Base-by-base conservation (phyloP, 2,888 invertebrate genomes). In the Lydus trimaculatus region DNA sequence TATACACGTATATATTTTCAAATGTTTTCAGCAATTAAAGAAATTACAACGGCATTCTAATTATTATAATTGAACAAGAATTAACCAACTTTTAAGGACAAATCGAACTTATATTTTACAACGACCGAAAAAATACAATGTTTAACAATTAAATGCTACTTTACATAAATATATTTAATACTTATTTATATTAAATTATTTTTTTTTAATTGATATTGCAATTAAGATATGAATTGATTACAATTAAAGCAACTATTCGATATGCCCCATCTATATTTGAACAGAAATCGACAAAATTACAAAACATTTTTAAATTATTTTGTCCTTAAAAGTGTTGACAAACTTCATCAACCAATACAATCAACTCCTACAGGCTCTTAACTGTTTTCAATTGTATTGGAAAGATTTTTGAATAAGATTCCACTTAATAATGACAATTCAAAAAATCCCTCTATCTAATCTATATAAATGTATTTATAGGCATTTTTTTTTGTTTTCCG, bases 1-100 rank as follows among this genome's bases (percentile, higher is more conserved):
- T 79, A 81, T 79, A 77, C 61, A 65, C 66, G 63, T 70, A 70
- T 58, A 58, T 62, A 33, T 70, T 63, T 67, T 20, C 48, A 20
- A 48, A 48, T 5, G 7, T 48, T 17, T 17, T 48, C 20, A 48
- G 20, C 48, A 48, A 63, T 48, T 61, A 39, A 36, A 66, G 36
- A 64, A 63, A 58, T 67, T 63, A 70, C 67, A 67, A 28, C 28
- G 70, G 67, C 70, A 67, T 58, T 36, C 15, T 15, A 1, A 36
- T n/a, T n/a, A 15, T 1, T 6, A 36, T 36, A 28, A n/a, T 1
- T 5, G n/a, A 7, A 17, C 5, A n/a, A 17, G 33, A 36, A 43
- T 39, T 39, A 58, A 60, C 15, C 48, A 60, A 59, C 63, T 70
- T 63, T 61, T 39, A 70, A 70, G 70, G 65, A 70, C 70, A 65